These are phyloP conservation scores for Abramis brama DNA, from an alignment of 2,113 vertebrate genomes.

Conservation along the genomic window DNA sequence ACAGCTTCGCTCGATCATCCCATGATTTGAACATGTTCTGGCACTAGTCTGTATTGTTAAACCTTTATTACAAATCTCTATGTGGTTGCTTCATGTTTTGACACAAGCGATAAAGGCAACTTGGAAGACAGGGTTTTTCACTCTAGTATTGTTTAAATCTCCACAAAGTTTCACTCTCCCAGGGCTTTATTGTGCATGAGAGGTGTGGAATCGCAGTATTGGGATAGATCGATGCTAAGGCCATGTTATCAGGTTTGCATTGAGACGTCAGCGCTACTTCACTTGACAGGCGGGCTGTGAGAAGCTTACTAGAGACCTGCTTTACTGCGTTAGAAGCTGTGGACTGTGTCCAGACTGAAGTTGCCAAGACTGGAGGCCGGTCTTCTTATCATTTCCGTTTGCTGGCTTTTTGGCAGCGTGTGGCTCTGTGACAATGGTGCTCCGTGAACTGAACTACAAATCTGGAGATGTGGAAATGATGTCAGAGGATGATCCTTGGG, in stretches of 20 bases:
- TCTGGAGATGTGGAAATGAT: background rate
- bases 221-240: slow-evolving; percentile 42
- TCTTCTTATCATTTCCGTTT: slow-evolving; percentile 26
- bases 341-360: slow-evolving; percentile 33
- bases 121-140: background rate
- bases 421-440: slow-evolving; percentile 31
- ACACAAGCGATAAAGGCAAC: background rate
- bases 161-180: background rate
- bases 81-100: background rate
- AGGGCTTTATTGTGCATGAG: slow-evolving; percentile 1
- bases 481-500: slow-evolving; percentile 4
- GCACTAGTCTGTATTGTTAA: background rate
- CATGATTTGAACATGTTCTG: background rate
- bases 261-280: slow-evolving; percentile 58
- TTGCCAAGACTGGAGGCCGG: slow-evolving; percentile 36
- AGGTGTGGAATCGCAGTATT: slow-evolving; percentile 3
- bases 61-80: background rate
- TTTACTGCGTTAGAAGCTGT: slow-evolving; percentile 19
- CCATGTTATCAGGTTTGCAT: slow-evolving; percentile 47
- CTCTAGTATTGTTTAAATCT: slow-evolving; percentile 21
- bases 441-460: slow-evolving; percentile 1
- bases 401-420: slow-evolving; percentile 14
- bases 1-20: background rate
- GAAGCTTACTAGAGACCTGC: slow-evolving; percentile 59
- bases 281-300: slow-evolving; percentile 54